These are phyloP conservation scores for Nebria brevicollis DNA, from an alignment of 2,888 invertebrate genomes.

Conservation along the genomic window DNA sequence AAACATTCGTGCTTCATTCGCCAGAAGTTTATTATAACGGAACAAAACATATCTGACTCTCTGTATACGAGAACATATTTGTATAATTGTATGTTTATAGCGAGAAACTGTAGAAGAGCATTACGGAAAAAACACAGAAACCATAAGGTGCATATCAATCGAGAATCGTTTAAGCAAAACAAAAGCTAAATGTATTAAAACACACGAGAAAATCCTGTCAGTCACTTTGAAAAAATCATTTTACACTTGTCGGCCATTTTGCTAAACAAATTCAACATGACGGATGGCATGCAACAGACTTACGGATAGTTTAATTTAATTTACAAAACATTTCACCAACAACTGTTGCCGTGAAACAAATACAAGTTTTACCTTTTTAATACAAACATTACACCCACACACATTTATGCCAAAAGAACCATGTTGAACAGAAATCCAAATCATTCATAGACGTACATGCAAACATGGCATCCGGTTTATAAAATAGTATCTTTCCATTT, in stretches of 20 bases:
- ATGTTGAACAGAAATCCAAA: background rate
- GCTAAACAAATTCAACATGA: conserved; percentile 29
- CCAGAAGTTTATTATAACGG: too few relatives aligned
- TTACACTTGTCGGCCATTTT: conserved; percentile 30
- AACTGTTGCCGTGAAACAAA: conserved; percentile 32
- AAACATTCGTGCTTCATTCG: too few relatives aligned
- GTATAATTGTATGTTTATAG: background rate
- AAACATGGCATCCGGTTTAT: too few relatives aligned
- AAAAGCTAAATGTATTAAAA: background rate
- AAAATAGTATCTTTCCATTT: too few relatives aligned
- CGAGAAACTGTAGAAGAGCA: background rate
- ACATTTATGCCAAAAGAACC: background rate
- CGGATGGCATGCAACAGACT: conserved; percentile 22
- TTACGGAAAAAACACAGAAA: background rate
- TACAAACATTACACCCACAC: background rate
- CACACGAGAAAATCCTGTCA: conserved; percentile 15
- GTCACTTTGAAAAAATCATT: conserved; percentile 36
- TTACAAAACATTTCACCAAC: conserved; percentile 38
- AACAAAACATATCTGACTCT: too few relatives aligned
- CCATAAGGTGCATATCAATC: background rate
- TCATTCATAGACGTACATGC: too few relatives aligned
- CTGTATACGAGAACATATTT: background rate
- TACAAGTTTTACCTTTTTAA: background rate
- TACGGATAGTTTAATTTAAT: conserved; percentile 30
- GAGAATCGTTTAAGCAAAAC: background rate